These are phyloP conservation scores for Folsomia manolachei DNA, from an alignment of 2,888 invertebrate genomes.

Conservation along the genomic window DNA sequence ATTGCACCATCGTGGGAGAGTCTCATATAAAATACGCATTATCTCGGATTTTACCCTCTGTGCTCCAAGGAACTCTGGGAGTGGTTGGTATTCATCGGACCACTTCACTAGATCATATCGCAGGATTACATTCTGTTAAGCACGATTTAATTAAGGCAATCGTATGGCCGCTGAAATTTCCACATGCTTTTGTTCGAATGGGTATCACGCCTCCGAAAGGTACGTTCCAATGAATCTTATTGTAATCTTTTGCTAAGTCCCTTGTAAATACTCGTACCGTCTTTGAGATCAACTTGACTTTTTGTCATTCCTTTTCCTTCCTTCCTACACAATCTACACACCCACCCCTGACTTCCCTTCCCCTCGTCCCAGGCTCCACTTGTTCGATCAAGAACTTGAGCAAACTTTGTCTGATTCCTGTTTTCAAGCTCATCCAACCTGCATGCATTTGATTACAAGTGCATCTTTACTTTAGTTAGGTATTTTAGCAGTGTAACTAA, in stretches of 20 bases:
- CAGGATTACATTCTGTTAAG: conserved; percentile 61
- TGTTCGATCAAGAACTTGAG: neutral
- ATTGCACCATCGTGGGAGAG: conserved; percentile 26
- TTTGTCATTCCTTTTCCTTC: neutral
- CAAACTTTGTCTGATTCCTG: neutral
- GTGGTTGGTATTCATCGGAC: conserved; percentile 54
- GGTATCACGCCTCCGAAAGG: conserved; percentile 61
- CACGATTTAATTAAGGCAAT: conserved; percentile 59
- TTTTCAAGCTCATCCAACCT: neutral
- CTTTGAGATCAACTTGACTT: neutral
- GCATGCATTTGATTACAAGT: too few relatives aligned
- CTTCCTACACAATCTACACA: too few relatives aligned
- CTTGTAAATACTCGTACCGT: neutral
- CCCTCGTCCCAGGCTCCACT: neutral
- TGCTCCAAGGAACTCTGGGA: conserved; percentile 57
- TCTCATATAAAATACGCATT: conserved; percentile 51
- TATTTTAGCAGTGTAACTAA: neutral
- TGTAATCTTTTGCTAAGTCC: neutral
- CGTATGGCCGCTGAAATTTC: conserved; percentile 61
- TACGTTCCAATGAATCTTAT: conserved; percentile 33
- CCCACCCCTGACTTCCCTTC: neutral
- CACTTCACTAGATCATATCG: conserved; percentile 58
- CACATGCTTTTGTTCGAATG: conserved; percentile 59
- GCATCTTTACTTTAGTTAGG: neutral
- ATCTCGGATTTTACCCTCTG: conserved; percentile 55